Percentiles rank a stretch among this genome's conserved stretches.
Conservation (phyloP, 2,113 vertebrate genomes). For the Lepus americanus region DNA sequence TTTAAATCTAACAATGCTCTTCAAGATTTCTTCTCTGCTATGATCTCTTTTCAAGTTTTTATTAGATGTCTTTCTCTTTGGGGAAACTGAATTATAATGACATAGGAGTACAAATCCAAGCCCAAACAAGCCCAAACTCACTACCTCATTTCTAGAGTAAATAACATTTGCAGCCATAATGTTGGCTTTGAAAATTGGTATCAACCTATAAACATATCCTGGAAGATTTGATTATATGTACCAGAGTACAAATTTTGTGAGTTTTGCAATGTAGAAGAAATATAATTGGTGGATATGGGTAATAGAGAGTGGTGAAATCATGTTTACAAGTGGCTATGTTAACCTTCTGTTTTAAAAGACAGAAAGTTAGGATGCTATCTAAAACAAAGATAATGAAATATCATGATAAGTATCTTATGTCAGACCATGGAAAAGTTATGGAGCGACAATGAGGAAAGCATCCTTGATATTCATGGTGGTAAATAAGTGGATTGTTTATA, state of each 20-base stretch:
- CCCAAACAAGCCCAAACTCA: neutral
- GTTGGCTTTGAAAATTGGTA: conserved; percentile 6
- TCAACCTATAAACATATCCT: neutral
- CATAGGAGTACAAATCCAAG: neutral
- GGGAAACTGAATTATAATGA: neutral
- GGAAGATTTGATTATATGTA: neutral
- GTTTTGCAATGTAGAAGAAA: neutral
- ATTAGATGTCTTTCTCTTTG: neutral
- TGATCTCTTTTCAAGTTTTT: neutral
- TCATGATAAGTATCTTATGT: neutral
- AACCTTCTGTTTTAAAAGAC: neutral
- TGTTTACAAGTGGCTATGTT: neutral
- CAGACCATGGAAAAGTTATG: neutral
- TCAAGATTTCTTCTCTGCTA: neutral
- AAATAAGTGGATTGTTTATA: neutral
- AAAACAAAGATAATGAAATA: neutral
- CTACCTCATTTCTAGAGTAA: neutral
- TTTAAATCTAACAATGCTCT: neutral
- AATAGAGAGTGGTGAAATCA: neutral
- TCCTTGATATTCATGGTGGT: neutral
- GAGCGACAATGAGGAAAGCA: neutral
- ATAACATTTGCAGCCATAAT: neutral
- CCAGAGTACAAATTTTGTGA: neutral
- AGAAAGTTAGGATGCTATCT: neutral
- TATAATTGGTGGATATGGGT: neutral